Base-by-base conservation (phyloP, 2,888 invertebrate genomes). In the Rhagonycha fulva region DNA sequence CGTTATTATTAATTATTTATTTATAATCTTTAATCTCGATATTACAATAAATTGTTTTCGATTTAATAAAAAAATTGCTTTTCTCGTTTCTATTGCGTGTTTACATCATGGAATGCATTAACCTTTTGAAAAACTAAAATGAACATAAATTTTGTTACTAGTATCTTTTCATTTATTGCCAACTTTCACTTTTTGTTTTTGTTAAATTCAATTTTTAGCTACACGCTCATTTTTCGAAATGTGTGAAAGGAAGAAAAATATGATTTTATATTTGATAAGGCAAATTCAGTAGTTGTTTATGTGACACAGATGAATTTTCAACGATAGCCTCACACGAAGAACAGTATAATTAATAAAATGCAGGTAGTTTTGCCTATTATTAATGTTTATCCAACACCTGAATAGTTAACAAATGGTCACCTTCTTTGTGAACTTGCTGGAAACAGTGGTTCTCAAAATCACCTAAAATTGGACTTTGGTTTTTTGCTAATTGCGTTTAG, bases 361-460 rank as follows among this genome's bases (percentile, higher is more conserved):
- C 84, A 84, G 84, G 83, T 85, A 84, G 84, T 82, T 84, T 84
- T 80, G 82, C 82, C 82, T 83, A 85, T 84, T 85, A 84, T 84
- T 82, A 82, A 78, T 81, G 84, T 82, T 82, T 78, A 68, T 75
- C 77, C 66, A 75, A 77, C 72, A 72, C 72, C 66, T 77, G 77
- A 77, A 77, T 77, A 62, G 60, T 24, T 60, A 74, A 77, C 72
- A 72, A 77, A 77, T 75, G 77, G 71, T 61, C 47, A n/a, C n/a
- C 47, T 47, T n/a, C 47, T 47, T n/a, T 47, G 47, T 47, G n/a
- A 47, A 47, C 47, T 47, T 47, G 7, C n/a, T n/a, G 2, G 7
- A 47, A 47, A 47, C 47, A n/a, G 47, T 12, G 47, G 47, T 47
- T 47, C 47, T 47, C 47, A n/a, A 47, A 47, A 47, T 47, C 7